These are phyloP conservation scores for Agonopterix alstromeriana DNA, from an alignment of 2,888 invertebrate species.

Conservation along the genomic window DNA sequence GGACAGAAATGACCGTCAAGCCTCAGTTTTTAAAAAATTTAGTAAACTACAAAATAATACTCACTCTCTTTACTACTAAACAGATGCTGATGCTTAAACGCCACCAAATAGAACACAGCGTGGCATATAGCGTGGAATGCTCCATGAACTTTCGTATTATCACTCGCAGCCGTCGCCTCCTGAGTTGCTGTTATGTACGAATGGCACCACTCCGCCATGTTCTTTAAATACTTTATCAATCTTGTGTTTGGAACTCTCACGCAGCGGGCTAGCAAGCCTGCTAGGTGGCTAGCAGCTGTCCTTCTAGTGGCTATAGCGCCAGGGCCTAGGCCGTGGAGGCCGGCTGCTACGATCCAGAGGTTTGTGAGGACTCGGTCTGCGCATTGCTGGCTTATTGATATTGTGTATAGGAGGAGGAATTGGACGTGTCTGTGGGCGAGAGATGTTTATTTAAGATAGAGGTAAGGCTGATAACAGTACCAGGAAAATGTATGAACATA, in stretches of 20 bases:
- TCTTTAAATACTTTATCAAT: slow-evolving; percentile 70
- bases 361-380: slow-evolving; percentile 52
- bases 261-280: slow-evolving; percentile 61
- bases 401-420: slow-evolving; percentile 64
- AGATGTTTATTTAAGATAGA: too few relatives aligned
- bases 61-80: slow-evolving; percentile 86
- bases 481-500: too few relatives aligned
- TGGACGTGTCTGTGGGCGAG: slow-evolving; percentile 55
- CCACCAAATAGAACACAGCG: slow-evolving; percentile 93
- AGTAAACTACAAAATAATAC: slow-evolving; percentile 23
- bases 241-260: slow-evolving; percentile 56
- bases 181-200: slow-evolving; percentile 83
- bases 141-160: slow-evolving; percentile 81
- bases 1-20: too few relatives aligned
- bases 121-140: slow-evolving; percentile 96
- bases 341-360: slow-evolving; percentile 60
- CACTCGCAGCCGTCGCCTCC: slow-evolving; percentile 56
- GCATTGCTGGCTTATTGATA: slow-evolving; percentile 66
- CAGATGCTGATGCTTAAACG: slow-evolving; percentile 91
- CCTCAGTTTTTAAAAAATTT: neutral
- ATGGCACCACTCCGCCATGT: slow-evolving; percentile 90
- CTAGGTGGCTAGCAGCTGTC: slow-evolving; percentile 59
- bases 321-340: slow-evolving; percentile 48
- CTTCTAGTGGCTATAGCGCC: slow-evolving; percentile 53
- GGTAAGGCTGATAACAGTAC: too few relatives aligned